Conservation (phyloP, 2,113 vertebrate genomes). For the Gnathonemus echidnorhynchus region DNA sequence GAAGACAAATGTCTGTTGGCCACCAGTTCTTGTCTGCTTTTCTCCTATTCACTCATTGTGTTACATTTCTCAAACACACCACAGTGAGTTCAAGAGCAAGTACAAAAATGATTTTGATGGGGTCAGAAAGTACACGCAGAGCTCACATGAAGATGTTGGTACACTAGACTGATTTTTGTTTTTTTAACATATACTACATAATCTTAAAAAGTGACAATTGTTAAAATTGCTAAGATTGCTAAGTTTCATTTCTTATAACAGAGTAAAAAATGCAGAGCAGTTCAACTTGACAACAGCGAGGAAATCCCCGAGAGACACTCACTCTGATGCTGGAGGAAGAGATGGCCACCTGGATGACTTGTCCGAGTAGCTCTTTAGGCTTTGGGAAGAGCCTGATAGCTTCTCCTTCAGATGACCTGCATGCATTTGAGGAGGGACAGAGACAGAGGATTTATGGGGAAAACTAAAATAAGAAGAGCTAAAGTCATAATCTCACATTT, state of each 20-base stretch:
- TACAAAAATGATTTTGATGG: neutral
- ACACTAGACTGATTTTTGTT: no score
- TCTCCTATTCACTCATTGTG: neutral
- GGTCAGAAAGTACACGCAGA: neutral
- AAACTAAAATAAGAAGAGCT: neutral
- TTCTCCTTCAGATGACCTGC: constrained; percentile 40
- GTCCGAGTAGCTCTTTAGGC: constrained; percentile 76
- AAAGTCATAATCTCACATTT: neutral
- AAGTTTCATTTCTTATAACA: neutral
- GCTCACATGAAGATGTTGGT: neutral
- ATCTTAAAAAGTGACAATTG: neutral
- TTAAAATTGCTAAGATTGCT: neutral
- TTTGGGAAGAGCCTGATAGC: constrained; percentile 74
- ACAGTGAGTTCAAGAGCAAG: neutral
- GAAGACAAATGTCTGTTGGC: neutral
- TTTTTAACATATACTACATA: no score
- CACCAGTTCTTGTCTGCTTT: neutral
- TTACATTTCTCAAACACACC: neutral
- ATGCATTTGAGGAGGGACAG: neutral
- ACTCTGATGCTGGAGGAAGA: constrained; percentile 71
- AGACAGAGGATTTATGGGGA: neutral
- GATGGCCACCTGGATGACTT: constrained; percentile 80
- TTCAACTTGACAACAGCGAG: neutral
- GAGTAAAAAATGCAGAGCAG: neutral
- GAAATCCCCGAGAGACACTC: constrained; percentile 28